Evolutionary conservation across 2,113 vertebrate genomes (phyloP), one percentile per base, ranked within the genome.

Genomic region (Sorex araneus): DNA sequence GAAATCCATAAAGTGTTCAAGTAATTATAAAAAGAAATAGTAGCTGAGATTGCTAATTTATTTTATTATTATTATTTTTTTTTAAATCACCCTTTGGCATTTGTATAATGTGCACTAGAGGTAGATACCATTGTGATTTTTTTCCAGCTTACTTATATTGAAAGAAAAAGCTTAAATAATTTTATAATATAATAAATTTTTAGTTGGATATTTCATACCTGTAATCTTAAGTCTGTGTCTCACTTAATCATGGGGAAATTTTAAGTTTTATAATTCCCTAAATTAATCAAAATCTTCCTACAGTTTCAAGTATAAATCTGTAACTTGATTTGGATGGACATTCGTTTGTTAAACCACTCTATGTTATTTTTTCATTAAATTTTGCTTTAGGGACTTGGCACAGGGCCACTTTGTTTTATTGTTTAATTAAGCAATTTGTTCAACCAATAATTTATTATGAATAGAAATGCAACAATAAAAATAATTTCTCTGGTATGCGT

Each of bases 371-470:
- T 16, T 30, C 18, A 74, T 40, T 64, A 87, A 83, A 95, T 87
- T 83, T 54, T 80, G 86, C 85, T 71, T 70, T 71, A 71, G 45
- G 40, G 18, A 6, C 6, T 54, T 84, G 76, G 2, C 8, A 40
- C 71, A 5, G 88, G 10, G 32, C 4, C 11, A 82, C 15, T 77
- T 83, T 60, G 34, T 30, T 82, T 92, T 47, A 84, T 73, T 47
- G 18, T 27, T 69, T 47, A 60, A 75, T 87, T 82, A 34, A 21
- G 32, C 16, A n/a, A 40, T 43, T 79, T 85, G 5, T 63, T n/a
- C 13, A 93, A 13, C 66, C 77, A 84, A 71, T 50, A 79, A 74
- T 50, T 79, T 15, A 87, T 76, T 70, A 3, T 75, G 40, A 80
- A 84, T 32, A 57, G 79, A 80, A 28, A 11, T 92, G 2, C 0